Percentiles rank a stretch among this genome's conserved stretches.
Evolutionary conservation across 2,113 vertebrate species (phyloP).

Genomic region (Fukomys damarensis): DNA sequence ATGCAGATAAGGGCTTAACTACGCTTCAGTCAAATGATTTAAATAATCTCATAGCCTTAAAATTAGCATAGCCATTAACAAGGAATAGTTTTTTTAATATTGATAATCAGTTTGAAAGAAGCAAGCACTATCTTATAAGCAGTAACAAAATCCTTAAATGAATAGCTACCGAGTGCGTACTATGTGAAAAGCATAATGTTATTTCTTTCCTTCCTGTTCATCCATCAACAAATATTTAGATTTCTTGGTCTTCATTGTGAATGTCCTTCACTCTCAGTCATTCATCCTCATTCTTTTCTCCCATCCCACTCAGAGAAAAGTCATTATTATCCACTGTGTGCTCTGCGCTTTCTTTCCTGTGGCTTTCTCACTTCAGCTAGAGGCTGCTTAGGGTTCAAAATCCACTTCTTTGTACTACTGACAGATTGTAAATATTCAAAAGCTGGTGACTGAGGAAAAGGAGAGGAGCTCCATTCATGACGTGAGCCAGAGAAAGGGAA

Average conservation of each 20-base stretch:
- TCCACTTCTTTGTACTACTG: conserved; percentile 16
- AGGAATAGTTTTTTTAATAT: background rate
- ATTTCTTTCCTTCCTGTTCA: conserved; percentile 29
- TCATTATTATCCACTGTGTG: background rate
- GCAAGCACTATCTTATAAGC: background rate
- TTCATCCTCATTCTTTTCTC: background rate
- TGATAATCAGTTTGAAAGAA: conserved; percentile 28
- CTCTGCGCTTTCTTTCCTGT: background rate
- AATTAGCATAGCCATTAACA: background rate
- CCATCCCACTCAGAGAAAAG: background rate
- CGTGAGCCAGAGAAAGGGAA: conserved; percentile 60
- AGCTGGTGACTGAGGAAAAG: conserved; percentile 32
- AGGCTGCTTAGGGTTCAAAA: conserved; percentile 7
- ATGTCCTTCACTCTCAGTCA: background rate
- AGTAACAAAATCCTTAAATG: background rate
- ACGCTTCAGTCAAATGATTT: background rate
- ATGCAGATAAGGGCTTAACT: background rate
- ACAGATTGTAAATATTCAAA: background rate
- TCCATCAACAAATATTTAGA: conserved; percentile 15
- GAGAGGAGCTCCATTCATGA: conserved; percentile 17
- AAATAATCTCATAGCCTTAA: background rate
- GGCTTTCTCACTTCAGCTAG: background rate
- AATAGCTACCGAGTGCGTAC: background rate
- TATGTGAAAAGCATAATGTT: background rate
- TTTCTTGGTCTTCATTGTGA: background rate